Evolutionary conservation across 2,113 vertebrate species (phyloP).

Genomic region (Phodopus roborovskii): DNA sequence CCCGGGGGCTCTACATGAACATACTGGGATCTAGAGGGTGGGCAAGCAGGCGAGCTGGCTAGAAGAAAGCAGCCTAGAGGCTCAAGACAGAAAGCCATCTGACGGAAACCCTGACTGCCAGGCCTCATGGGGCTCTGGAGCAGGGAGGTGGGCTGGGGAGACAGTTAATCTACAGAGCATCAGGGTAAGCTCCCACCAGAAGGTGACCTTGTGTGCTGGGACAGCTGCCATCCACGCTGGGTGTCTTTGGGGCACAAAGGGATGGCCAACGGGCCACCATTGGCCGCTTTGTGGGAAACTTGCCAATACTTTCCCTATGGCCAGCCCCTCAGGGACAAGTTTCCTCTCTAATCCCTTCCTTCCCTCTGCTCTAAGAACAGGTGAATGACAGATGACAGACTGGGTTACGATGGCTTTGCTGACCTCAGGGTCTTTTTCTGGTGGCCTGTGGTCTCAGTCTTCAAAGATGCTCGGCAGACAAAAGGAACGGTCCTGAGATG

Average conservation of each 20-base stretch:
- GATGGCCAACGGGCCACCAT: slow-evolving; percentile 59
- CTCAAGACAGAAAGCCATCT: slow-evolving; percentile 79
- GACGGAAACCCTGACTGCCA: slow-evolving; percentile 73
- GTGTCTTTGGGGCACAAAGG: slow-evolving; percentile 70
- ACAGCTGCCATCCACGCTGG: slow-evolving; percentile 78
- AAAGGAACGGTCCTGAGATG: background rate
- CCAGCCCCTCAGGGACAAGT: background rate
- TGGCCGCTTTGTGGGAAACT: slow-evolving; percentile 52
- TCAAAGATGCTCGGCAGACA: background rate
- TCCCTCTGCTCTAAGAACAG: slow-evolving; percentile 59
- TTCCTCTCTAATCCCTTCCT: slow-evolving; percentile 74
- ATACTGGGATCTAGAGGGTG: background rate
- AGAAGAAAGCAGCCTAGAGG: slow-evolving; percentile 14
- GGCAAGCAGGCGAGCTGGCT: slow-evolving; percentile 24
- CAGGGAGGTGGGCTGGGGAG: slow-evolving; percentile 18
- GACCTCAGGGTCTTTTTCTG: background rate
- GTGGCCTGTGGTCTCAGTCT: background rate
- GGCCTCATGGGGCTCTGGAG: slow-evolving; percentile 29
- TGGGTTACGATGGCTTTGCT: background rate
- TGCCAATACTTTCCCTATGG: slow-evolving; percentile 65
- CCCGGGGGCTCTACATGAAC: background rate
- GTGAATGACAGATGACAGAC: slow-evolving; percentile 63
- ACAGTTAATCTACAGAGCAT: slow-evolving; percentile 70
- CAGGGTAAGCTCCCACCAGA: slow-evolving; percentile 65
- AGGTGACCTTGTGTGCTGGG: slow-evolving; percentile 78